Evolutionary conservation across 2,888 invertebrate species (phyloP).

Genomic region (Lycophotia porphyrea): DNA sequence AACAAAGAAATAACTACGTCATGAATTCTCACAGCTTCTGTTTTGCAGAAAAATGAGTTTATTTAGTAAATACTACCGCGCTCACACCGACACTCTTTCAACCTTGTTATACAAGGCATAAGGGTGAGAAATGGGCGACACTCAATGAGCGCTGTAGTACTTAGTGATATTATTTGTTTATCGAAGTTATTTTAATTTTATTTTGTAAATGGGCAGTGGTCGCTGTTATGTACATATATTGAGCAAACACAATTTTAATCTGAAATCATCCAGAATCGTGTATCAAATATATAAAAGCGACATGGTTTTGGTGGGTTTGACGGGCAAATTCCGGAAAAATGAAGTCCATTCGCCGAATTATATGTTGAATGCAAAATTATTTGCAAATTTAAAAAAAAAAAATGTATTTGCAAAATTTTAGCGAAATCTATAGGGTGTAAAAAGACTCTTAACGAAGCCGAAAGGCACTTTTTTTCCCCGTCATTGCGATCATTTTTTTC

Average conservation of each 20-base stretch:
- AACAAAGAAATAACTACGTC: background rate
- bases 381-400: too few species aligned
- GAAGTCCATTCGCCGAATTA: background rate
- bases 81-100: background rate
- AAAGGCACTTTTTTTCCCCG: too few species aligned
- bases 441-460: too few species aligned
- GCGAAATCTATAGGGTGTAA: too few species aligned
- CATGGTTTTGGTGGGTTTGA: background rate
- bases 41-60: conserved; percentile 1
- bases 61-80: background rate
- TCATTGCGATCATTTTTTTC: too few species aligned
- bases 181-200: background rate
- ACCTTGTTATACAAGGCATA: too few species aligned
- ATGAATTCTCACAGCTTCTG: background rate
- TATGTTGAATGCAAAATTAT: background rate
- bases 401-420: too few species aligned
- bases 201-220: background rate
- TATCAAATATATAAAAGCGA: too few species aligned
- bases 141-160: background rate
- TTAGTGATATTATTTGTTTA: background rate
- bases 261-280: background rate
- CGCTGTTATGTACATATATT: background rate
- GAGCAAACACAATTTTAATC: background rate
- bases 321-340: background rate
- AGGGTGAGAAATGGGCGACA: background rate